phyloP scores from a whole-genome alignment of 2,113 vertebrate genomes.

The Tupaia tana region DNA sequence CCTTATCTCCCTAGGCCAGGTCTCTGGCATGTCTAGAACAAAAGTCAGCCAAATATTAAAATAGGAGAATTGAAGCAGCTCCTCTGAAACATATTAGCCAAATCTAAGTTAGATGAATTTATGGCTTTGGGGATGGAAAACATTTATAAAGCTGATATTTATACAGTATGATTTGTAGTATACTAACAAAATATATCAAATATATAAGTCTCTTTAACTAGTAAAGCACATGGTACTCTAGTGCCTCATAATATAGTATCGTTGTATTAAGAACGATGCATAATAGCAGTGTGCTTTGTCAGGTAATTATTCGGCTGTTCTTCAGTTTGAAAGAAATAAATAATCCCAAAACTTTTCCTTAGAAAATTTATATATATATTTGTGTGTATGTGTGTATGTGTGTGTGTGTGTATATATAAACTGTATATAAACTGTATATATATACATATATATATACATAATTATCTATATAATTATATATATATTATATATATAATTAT shows the following conservation, averaged over 20 bases:
- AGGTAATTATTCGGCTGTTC: not conserved
- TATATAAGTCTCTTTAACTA: constrained; percentile 32
- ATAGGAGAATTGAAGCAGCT: constrained; percentile 41
- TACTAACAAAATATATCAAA: constrained; percentile 38
- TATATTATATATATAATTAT: too few relatives aligned
- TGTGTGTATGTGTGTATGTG: too few relatives aligned
- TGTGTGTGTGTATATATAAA: too few relatives aligned
- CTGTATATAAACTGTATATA: too few relatives aligned
- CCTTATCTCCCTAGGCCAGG: constrained; percentile 62
- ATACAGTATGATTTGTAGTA: constrained; percentile 13
- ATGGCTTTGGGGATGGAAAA: not conserved
- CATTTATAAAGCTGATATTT: constrained; percentile 50
- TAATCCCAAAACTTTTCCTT: not conserved
- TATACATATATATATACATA: too few relatives aligned
- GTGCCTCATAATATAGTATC: not conserved
- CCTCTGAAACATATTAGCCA: constrained; percentile 52
- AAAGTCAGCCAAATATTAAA: constrained; percentile 66
- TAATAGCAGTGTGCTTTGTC: not conserved
- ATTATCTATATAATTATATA: too few relatives aligned
- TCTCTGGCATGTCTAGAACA: constrained; percentile 38
- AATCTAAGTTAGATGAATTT: constrained; percentile 60
- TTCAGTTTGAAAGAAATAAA: not conserved
- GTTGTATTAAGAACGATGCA: not conserved
- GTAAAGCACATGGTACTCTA: not conserved
- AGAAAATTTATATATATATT: not conserved